phyloP scores from a whole-genome alignment of 2,797 vertebrate genomes.

The Crocidura indochinensis region DNA sequence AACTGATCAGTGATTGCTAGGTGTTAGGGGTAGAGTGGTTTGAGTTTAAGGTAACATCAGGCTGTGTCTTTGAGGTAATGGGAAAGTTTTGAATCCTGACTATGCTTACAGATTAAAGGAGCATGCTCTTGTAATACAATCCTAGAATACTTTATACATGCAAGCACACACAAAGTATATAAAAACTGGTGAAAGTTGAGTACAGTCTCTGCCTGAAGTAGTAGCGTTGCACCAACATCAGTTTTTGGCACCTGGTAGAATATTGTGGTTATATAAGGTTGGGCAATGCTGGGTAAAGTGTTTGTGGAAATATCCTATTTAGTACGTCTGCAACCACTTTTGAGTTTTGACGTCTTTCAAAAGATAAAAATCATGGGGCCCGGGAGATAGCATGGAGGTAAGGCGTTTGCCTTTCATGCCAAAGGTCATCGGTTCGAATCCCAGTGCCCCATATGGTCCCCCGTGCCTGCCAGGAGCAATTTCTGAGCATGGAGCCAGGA shows the following conservation, averaged over 20 bases:
- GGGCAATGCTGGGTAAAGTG: background rate
- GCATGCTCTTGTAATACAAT: background rate
- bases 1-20: background rate
- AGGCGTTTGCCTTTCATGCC: too few species aligned
- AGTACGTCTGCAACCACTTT: slow-evolving; percentile 24
- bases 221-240: background rate
- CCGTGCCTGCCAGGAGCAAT: too few species aligned
- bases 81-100: background rate
- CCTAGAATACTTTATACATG: background rate
- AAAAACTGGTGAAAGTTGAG: slow-evolving; percentile 29
- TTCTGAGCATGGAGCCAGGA: too few species aligned
- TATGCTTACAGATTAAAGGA: background rate
- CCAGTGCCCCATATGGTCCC: too few species aligned
- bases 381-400: too few species aligned
- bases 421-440: too few species aligned
- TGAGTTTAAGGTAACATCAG: background rate
- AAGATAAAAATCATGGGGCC: slow-evolving; percentile 45
- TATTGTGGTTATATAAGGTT: background rate
- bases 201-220: slow-evolving; percentile 4
- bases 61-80: background rate
- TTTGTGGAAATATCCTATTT: background rate
- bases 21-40: background rate
- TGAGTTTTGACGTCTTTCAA: background rate
- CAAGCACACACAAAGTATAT: background rate
- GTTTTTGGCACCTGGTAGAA: background rate